Conservation (phyloP, 2,113 vertebrate genomes). For the Phyllopteryx taeniolatus region DNA sequence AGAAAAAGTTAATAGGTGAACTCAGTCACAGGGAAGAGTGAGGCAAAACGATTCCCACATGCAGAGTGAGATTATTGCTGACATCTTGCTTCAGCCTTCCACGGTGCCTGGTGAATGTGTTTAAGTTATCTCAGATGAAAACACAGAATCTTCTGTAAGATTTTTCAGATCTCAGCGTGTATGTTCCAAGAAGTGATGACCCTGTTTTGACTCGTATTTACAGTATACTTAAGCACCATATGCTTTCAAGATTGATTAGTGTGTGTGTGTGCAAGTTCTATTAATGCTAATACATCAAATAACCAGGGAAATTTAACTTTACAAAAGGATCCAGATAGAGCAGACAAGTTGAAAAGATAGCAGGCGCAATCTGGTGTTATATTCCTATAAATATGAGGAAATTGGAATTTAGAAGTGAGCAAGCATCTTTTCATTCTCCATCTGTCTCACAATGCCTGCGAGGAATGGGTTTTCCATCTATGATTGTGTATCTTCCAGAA, state of each 20-base stretch:
- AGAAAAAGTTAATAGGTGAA: slow-evolving; percentile 1
- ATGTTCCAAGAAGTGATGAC: slow-evolving; percentile 19
- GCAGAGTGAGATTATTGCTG: slow-evolving; percentile 14
- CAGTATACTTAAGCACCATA: slow-evolving; percentile 35
- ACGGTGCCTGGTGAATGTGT: slow-evolving; percentile 17
- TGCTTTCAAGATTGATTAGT: slow-evolving; percentile 37
- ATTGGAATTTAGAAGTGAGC: slow-evolving; percentile 31
- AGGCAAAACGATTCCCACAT: slow-evolving; percentile 16
- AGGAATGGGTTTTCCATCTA: slow-evolving; percentile 41
- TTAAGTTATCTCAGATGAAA: slow-evolving; percentile 31
- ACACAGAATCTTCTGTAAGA: slow-evolving; percentile 14
- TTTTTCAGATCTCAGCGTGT: slow-evolving; percentile 17
- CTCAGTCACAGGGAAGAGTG: slow-evolving; percentile 11
- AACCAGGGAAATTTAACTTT: slow-evolving; percentile 51
- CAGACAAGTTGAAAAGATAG: slow-evolving; percentile 7
- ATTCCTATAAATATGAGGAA: slow-evolving; percentile 37
- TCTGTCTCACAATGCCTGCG: slow-evolving; percentile 22
- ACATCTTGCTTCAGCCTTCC: slow-evolving; percentile 17
- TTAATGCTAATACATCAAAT: slow-evolving; percentile 52
- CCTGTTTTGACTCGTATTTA: slow-evolving; percentile 34
- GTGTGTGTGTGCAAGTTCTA: slow-evolving; percentile 31
- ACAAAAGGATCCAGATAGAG: slow-evolving; percentile 29
- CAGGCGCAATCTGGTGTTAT: slow-evolving; percentile 26
- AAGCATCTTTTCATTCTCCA: slow-evolving; percentile 32
- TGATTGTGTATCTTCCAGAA: slow-evolving; percentile 36